Evolutionary conservation across 1,140 invertebrate genomes (phyloP).

Genomic region (Drosophila paulistorum): DNA sequence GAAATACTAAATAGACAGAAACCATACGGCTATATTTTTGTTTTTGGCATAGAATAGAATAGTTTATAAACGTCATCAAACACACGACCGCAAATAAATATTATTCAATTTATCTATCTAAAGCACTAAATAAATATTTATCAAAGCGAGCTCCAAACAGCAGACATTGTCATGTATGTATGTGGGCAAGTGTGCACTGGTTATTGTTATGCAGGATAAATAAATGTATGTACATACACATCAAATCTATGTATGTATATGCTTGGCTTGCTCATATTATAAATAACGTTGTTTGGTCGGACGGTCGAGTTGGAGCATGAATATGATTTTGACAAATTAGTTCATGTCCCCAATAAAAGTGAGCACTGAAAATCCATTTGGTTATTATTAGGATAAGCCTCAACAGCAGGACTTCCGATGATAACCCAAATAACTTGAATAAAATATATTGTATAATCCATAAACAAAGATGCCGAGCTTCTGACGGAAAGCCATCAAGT

Average conservation of each 20-base stretch:
- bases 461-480: slow-evolving; percentile 28
- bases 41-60: neutral
- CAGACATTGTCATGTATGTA: slow-evolving; percentile 10
- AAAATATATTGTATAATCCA: slow-evolving; percentile 34
- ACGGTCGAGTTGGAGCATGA: slow-evolving; percentile 16
- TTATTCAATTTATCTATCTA: slow-evolving; percentile 13
- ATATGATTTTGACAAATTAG: slow-evolving; percentile 48
- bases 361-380: slow-evolving; percentile 28
- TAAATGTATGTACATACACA: slow-evolving; percentile 10
- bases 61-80: neutral
- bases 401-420: slow-evolving; percentile 13
- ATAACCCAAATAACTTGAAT: slow-evolving; percentile 27
- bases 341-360: slow-evolving; percentile 1
- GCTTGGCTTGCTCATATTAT: slow-evolving; percentile 24
- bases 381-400: slow-evolving; percentile 33
- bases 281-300: slow-evolving; percentile 32
- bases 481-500: slow-evolving; percentile 36
- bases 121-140: slow-evolving; percentile 12
- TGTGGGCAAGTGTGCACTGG: slow-evolving; percentile 79
- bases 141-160: neutral
- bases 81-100: neutral
- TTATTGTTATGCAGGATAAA: slow-evolving; percentile 27
- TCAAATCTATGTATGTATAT: neutral
- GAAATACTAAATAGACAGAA: neutral
- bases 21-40: neutral